Base-by-base conservation (phyloP, 1,140 invertebrate species). In the Cyclina sinensis region DNA sequence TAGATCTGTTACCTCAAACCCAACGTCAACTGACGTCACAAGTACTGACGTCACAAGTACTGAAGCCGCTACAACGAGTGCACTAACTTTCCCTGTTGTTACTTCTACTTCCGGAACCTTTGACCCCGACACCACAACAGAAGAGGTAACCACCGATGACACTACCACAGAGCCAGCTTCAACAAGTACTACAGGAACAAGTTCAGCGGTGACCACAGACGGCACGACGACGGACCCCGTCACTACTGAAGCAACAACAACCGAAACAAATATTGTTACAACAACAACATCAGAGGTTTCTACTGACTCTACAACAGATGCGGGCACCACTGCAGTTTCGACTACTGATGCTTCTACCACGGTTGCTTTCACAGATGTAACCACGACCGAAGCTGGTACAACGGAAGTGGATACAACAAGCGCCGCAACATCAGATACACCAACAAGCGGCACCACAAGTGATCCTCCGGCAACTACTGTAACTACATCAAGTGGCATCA, bases 391-490 rank as follows among this genome's bases (percentile, higher is more conserved):
- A 11, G 35, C 24, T 24, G 27, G 16, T 57, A 59, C 46, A 21
- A 86, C 46, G 48, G 16, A 30, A 46, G 37, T 48, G 35, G 51
- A 43, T 59, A 86, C 30, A 24, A 86, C 74, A 14, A 32, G 43
- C 46, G 80, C 76, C 37, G 51, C n/a, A 46, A 79, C 43, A 54
- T 27, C 74, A 37, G 37, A 27, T 51, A n/a, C n/a, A n/a, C n/a
- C n/a, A n/a, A n/a, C n/a, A n/a, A 39, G 5, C 16, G 32, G 43
- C n/a, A 79, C 84, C 27, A 54, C 30, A 24, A 57, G 37, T 57
- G 46, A 24, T 62, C 54, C 51, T 62, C n/a, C n/a, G n/a, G 80
- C 70, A 24, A 48, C 84, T 59, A 81, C 73, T 81, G 46, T 24
- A 7, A 79, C 32, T 9, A 57, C 84, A 43, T 35, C 84, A 35